Evolutionary conservation across 1,140 invertebrate genomes (phyloP), one percentile per base, ranked within the genome.

Genomic region (Berghia stephanieae): DNA sequence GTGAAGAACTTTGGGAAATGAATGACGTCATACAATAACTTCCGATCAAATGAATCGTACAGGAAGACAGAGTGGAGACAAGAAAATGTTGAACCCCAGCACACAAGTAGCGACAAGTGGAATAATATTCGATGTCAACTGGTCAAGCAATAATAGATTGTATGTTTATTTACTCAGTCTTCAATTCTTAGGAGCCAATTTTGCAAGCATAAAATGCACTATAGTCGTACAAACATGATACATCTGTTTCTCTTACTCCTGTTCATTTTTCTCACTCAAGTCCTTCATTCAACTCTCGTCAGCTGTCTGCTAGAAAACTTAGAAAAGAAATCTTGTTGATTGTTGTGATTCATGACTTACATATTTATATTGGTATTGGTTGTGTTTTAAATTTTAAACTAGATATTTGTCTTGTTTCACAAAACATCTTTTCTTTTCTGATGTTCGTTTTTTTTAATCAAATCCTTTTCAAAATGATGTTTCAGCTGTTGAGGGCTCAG

Each of bases 21-120:
- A 60, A 40, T 77, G 75, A 77, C 75, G 75, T 77, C 75, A 77
- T 46, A n/a, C 18, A 49, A 60, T 42, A 60, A 57, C 66, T 69
- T 69, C 63, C 46, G 44, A 38, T 71, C n/a, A 27, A 52, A 66
- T 38, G 8, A 36, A 18, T 38, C 46, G n/a, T 63, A 42, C 18
- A 60, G n/a, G n/a, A n/a, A n/a, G n/a, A n/a, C n/a, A n/a, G n/a
- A n/a, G n/a, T n/a, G n/a, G n/a, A n/a, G n/a, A n/a, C n/a, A n/a
- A n/a, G n/a, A n/a, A n/a, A n/a, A n/a, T n/a, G n/a, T n/a, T n/a
- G n/a, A n/a, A n/a, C n/a, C n/a, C n/a, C n/a, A n/a, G n/a, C n/a
- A n/a, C n/a, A n/a, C n/a, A n/a, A n/a, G n/a, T n/a, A n/a, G n/a
- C n/a, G n/a, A n/a, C n/a, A n/a, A n/a, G n/a, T n/a, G n/a, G n/a